Evolutionary conservation across 2,888 invertebrate species (phyloP).

Genomic region (Molorchus minor): DNA sequence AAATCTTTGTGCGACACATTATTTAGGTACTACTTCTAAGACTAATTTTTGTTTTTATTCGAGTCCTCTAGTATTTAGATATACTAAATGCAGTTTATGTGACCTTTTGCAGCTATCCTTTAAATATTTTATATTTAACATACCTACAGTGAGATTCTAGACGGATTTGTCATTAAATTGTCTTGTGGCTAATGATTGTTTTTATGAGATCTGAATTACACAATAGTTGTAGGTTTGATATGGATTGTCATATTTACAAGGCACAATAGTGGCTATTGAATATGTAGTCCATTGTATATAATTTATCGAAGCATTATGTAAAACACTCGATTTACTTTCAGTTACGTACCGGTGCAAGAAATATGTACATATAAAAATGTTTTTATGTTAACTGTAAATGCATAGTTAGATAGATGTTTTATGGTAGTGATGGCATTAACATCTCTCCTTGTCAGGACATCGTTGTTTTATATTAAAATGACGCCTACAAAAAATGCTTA

Average conservation of each 20-base stretch:
- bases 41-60: no score
- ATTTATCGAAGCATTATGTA: slow-evolving; percentile 41
- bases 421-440: no score
- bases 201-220: slow-evolving; percentile 29
- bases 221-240: slow-evolving; percentile 37
- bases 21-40: no score
- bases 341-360: slow-evolving; percentile 28
- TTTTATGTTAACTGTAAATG: slow-evolving; percentile 18
- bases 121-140: no score
- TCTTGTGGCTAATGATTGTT: slow-evolving; percentile 25
- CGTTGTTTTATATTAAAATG: no score
- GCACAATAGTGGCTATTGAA: slow-evolving; percentile 42
- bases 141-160: slow-evolving; percentile 3
- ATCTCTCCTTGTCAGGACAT: no score
- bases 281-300: slow-evolving; percentile 41
- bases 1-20: no score
- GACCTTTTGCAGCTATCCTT: no score
- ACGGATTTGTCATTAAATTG: slow-evolving; percentile 21
- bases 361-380: slow-evolving; percentile 33
- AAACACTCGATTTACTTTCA: slow-evolving; percentile 32
- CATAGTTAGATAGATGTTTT: no score
- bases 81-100: no score
- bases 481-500: no score
- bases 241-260: slow-evolving; percentile 43
- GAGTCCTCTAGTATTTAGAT: no score